These are phyloP conservation scores for Trichomycterus rosablanca DNA, from an alignment of 2,113 vertebrate species.

Conservation along the genomic window DNA sequence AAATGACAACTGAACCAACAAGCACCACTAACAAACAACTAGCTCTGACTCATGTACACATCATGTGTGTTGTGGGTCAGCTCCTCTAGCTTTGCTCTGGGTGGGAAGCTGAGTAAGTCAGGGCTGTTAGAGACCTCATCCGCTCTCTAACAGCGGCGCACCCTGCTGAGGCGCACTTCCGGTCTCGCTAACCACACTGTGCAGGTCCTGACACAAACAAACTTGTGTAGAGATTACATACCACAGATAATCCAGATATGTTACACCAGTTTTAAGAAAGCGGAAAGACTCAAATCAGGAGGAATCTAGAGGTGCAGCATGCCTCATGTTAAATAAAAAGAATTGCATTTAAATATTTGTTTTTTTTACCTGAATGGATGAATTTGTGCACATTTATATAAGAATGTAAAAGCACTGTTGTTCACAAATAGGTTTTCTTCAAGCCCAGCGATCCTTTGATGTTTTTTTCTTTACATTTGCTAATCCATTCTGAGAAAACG, in stretches of 20 bases:
- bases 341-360: too few relatives aligned
- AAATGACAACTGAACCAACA: background rate
- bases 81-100: background rate
- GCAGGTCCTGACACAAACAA: slow-evolving; percentile 9
- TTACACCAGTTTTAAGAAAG: too few relatives aligned
- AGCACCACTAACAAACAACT: background rate
- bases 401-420: too few relatives aligned
- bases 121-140: slow-evolving; percentile 18
- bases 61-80: background rate
- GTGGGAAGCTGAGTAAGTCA: slow-evolving; percentile 2
- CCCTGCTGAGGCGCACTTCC: slow-evolving; percentile 8
- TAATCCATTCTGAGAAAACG: too few relatives aligned
- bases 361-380: too few relatives aligned
- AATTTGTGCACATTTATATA: too few relatives aligned
- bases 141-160: slow-evolving; percentile 3
- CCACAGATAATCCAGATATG: slow-evolving; percentile 28
- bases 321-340: too few relatives aligned
- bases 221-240: slow-evolving; percentile 4
- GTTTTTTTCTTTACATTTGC: too few relatives aligned
- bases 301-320: too few relatives aligned
- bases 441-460: too few relatives aligned
- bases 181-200: slow-evolving; percentile 12
- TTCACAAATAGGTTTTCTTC: too few relatives aligned
- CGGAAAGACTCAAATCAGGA: too few relatives aligned
- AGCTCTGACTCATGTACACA: background rate